Evolutionary conservation across 2,888 invertebrate species (phyloP).

Genomic region (Plusia festucae): DNA sequence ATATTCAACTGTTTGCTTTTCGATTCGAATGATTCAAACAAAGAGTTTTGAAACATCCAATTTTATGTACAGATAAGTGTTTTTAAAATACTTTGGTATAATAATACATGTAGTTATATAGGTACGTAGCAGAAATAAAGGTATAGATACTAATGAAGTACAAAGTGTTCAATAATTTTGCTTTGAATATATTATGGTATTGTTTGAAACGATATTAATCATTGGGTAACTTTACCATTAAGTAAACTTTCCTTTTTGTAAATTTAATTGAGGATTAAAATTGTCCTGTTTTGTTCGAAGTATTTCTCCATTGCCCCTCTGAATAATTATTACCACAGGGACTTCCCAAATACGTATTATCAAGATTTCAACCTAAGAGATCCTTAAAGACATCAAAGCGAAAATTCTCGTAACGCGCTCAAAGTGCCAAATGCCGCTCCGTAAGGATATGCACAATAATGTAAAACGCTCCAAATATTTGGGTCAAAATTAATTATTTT

Average conservation of each 20-base stretch:
- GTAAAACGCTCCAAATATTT: conserved; percentile 61
- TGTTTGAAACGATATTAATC: no score
- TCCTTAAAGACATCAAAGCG: conserved; percentile 7
- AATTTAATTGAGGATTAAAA: not conserved
- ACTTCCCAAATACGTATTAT: not conserved
- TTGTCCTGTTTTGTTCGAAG: not conserved
- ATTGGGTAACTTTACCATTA: no score
- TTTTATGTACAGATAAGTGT: not conserved
- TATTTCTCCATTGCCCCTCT: not conserved
- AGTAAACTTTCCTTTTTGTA: not conserved
- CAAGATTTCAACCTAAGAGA: not conserved
- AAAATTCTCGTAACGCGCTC: conserved; percentile 31
- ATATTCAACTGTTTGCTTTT: conserved; percentile 40
- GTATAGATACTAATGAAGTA: no score
- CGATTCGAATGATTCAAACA: conserved; percentile 28
- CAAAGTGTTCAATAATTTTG: no score
- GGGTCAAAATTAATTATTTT: conserved; percentile 71
- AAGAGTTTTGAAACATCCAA: conserved; percentile 8
- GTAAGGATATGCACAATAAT: conserved; percentile 60
- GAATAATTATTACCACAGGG: not conserved
- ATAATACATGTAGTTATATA: no score
- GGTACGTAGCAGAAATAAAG: no score
- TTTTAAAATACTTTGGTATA: not conserved
- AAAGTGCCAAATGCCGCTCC: conserved; percentile 31
- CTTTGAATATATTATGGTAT: no score